A percentile compares a stretch with the other conserved stretches of the same genome.
These are phyloP conservation scores for Hydrolagus colliei DNA, from an alignment of 2,797 vertebrate species.

Conservation along the genomic window DNA sequence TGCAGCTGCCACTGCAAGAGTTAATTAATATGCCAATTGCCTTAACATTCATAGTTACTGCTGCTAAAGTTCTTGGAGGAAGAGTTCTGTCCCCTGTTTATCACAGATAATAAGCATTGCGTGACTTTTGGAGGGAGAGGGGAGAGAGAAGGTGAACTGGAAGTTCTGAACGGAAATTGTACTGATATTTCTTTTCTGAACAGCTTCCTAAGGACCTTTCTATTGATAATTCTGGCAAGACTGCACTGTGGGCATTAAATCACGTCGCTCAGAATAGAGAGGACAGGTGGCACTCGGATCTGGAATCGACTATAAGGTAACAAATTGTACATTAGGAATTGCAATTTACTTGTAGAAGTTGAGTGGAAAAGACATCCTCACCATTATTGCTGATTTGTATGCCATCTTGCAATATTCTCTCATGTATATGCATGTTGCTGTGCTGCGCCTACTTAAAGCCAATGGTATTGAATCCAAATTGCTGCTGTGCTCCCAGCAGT, in stretches of 20 bases:
- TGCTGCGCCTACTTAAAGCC: neutral
- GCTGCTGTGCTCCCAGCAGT: no score
- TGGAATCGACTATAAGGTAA: conserved; percentile 78
- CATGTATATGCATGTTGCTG: neutral
- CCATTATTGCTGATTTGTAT: no score
- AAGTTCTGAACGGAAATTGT: neutral
- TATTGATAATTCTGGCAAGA: conserved; percentile 79
- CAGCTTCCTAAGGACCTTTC: conserved; percentile 86
- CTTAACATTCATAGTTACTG: no score
- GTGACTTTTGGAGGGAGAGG: neutral
- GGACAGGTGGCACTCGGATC: conserved; percentile 61
- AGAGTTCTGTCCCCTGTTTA: no score
- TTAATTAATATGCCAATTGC: no score
- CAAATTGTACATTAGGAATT: neutral
- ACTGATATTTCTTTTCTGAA: no score
- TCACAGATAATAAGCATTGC: no score
- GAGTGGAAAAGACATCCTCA: neutral
- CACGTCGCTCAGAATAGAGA: conserved; percentile 70
- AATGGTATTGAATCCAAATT: neutral
- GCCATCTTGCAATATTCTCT: no score
- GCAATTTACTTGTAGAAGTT: neutral
- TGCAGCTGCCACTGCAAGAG: no score
- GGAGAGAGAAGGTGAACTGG: neutral
- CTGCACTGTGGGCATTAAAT: conserved; percentile 76
- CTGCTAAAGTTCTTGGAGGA: no score